These are phyloP conservation scores for Cyprinodon tularosa DNA, from an alignment of 2,113 vertebrate species.

Conservation along the genomic window DNA sequence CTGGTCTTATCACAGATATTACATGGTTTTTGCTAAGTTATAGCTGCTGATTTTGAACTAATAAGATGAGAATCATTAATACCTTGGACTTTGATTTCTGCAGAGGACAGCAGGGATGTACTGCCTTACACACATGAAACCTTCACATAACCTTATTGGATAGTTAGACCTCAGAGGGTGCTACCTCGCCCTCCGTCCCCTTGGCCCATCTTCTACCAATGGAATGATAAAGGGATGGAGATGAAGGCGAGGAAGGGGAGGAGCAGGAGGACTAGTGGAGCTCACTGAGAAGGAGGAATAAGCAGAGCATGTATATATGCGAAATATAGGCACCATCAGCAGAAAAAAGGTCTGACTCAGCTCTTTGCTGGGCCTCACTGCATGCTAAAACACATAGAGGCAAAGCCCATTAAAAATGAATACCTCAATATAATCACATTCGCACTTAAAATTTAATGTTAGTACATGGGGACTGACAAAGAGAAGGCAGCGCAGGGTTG, in stretches of 20 bases:
- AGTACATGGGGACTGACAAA: constrained; percentile 74
- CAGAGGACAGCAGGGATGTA: constrained; percentile 38
- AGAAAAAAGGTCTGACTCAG: constrained; percentile 82
- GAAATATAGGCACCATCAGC: constrained; percentile 82
- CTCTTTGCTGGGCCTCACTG: constrained; percentile 73
- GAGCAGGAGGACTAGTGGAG: constrained; percentile 51
- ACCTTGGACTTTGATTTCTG: constrained; percentile 39
- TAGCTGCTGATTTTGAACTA: constrained; percentile 24
- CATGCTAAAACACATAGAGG: constrained; percentile 85
- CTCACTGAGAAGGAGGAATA: constrained; percentile 69
- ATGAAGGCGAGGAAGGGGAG: constrained; percentile 55
- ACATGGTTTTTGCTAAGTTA: constrained; percentile 14
- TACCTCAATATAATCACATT: constrained; percentile 84
- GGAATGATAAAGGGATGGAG: constrained; percentile 66
- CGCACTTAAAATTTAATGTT: constrained; percentile 85
- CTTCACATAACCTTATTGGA: constrained; percentile 47
- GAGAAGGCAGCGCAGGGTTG: constrained; percentile 64
- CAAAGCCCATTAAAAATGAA: constrained; percentile 87
- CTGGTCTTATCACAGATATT: neutral
- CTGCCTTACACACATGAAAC: constrained; percentile 33
- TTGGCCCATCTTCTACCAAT: constrained; percentile 46
- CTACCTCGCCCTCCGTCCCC: constrained; percentile 54
- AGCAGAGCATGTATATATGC: constrained; percentile 79
- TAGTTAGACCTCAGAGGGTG: constrained; percentile 54
- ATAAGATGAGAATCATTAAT: constrained; percentile 46